Conservation (phyloP, 2,113 vertebrate species). For the Pterophyllum scalare region DNA sequence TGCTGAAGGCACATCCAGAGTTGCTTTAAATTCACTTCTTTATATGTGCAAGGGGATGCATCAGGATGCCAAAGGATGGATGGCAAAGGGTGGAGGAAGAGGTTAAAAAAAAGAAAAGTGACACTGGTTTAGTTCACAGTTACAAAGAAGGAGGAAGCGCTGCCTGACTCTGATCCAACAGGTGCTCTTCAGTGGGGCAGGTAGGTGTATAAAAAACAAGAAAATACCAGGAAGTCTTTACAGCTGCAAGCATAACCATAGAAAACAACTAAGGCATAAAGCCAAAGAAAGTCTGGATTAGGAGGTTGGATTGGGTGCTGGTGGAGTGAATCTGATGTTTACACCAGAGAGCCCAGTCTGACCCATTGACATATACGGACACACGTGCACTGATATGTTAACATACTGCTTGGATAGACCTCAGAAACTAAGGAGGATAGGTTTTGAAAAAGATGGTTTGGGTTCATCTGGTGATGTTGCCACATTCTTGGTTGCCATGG, state of each 20-base stretch:
- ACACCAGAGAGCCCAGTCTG: too few species aligned
- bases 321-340: too few species aligned
- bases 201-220: neutral
- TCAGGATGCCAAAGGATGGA: neutral
- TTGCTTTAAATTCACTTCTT: neutral
- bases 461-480: too few species aligned
- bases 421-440: too few species aligned
- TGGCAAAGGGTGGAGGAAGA: neutral
- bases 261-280: neutral
- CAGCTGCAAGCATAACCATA: neutral
- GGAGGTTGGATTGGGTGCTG: too few species aligned
- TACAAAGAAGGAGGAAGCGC: neutral
- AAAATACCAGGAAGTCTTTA: neutral
- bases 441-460: too few species aligned
- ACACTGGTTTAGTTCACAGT: neutral
- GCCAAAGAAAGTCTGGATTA: too few species aligned
- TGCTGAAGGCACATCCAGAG: conserved; percentile 16
- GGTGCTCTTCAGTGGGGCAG: neutral
- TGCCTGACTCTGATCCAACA: neutral
- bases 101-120: neutral
- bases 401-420: too few species aligned
- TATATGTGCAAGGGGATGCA: neutral
- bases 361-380: neutral
- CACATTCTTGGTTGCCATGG: too few species aligned
- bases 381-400: neutral